Conservation (phyloP, 1,140 invertebrate genomes). For the Adelges cooleyi region DNA sequence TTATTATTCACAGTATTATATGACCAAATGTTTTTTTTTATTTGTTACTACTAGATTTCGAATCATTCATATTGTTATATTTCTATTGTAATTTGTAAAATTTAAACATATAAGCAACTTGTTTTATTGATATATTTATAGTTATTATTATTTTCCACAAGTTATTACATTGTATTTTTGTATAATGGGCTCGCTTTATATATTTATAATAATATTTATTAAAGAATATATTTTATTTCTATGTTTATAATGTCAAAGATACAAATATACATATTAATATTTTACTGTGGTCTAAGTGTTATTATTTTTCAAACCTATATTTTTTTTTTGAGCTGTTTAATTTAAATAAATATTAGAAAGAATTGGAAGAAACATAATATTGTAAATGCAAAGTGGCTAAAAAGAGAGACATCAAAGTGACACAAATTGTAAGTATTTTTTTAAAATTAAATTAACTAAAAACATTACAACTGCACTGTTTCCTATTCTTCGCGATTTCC, state of each 20-base stretch:
- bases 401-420: too few species aligned
- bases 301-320: too few species aligned
- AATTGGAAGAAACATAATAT: too few species aligned
- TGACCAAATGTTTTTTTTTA: conserved; percentile 11
- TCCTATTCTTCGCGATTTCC: too few species aligned
- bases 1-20: conserved; percentile 23
- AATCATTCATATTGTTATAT: conserved; percentile 12
- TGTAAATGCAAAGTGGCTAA: too few species aligned
- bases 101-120: not conserved
- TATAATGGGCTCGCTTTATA: not conserved
- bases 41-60: conserved; percentile 18
- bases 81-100: not conserved
- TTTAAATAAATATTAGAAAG: too few species aligned
- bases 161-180: conserved; percentile 5
- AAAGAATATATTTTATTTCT: too few species aligned
- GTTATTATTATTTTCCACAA: not conserved
- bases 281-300: too few species aligned
- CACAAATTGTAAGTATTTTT: too few species aligned
- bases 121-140: not conserved
- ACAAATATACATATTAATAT: conserved; percentile 5
- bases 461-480: too few species aligned
- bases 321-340: too few species aligned
- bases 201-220: not conserved
- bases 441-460: too few species aligned
- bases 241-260: not conserved